Evolutionary conservation across 2,797 vertebrate species (phyloP), one percentile per base, ranked within the genome.

Genomic region (Sandelia bainsii): DNA sequence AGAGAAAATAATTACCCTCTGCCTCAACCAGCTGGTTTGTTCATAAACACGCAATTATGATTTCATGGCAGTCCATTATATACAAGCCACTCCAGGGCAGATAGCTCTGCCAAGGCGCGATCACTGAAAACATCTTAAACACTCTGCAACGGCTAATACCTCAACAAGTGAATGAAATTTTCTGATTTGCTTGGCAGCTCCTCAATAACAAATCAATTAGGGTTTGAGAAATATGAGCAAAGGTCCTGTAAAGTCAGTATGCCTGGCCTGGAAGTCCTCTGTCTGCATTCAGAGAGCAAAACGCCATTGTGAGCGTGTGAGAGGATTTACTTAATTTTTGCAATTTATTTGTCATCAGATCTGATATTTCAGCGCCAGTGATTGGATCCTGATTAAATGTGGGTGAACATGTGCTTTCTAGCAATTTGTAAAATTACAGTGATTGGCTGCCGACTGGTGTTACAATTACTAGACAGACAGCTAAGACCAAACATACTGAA

Each of bases 151-250:
- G 58, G 69, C 86, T 88, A 85, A 92, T 87, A 91, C 89, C 93
- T 95, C 93, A 40, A 91, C 93, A 93, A 90, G 91, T 93, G 94
- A 94, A 95, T 92, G 93, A 94, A 95, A 95, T 95, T 96, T 90
- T 95, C 94, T 96, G 95, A 96, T 96, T 95, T 96, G 93, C 92
- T 95, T 96, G 95, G 93, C 96, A 93, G 94, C 94, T 95, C 94
- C 94, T 96, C 95, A 96, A 96, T 95, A 95, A 82, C 69, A 95
- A 97, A 97, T 96, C 96, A 96, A 97, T 97, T 96, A 97, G 93
- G 93, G 93, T 95, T 96, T 95, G 94, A 86, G 82, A 87, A 87
- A 94, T 94, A 95, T 81, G 66, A 95, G 92, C 86, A 66, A 91
- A 95, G 95, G 94, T 95, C 94, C 91, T 93, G 95, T 94, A 93